Conservation (phyloP, 2,797 vertebrate genomes). For the Muscicapa comitata region DNA sequence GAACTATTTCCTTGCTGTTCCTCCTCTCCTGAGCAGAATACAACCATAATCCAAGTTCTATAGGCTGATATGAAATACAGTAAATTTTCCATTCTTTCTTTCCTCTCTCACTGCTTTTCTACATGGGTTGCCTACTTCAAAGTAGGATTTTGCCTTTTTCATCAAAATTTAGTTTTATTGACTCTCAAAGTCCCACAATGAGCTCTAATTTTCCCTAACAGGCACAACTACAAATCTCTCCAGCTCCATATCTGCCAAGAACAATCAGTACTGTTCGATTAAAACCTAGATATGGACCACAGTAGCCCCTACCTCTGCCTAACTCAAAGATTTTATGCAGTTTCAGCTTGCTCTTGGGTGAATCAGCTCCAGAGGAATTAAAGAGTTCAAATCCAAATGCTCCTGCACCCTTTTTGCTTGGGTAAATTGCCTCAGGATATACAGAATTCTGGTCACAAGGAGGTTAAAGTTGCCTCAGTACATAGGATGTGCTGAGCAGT, state of each 20-base stretch:
- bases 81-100: neutral
- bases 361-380: neutral
- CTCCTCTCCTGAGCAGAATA: neutral
- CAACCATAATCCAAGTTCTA: neutral
- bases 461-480: neutral
- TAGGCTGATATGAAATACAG: neutral
- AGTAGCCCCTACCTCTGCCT: neutral
- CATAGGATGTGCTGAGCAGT: neutral
- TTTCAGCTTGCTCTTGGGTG: slow-evolving; percentile 16
- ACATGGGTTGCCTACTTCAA: neutral
- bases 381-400: neutral
- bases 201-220: slow-evolving; percentile 48
- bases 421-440: neutral
- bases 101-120: neutral
- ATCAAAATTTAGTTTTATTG: slow-evolving; percentile 47
- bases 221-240: slow-evolving; percentile 9
- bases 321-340: neutral
- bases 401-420: neutral
- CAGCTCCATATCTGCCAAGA: neutral
- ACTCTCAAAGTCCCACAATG: neutral
- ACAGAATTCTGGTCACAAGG: neutral
- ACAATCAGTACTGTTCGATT: slow-evolving; percentile 23
- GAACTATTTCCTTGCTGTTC: neutral
- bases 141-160: slow-evolving; percentile 20
- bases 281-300: neutral